These are phyloP conservation scores for Henricia sp. DNA, from an alignment of 53 echinoderm and acorn worm species.

Conservation along the genomic window DNA sequence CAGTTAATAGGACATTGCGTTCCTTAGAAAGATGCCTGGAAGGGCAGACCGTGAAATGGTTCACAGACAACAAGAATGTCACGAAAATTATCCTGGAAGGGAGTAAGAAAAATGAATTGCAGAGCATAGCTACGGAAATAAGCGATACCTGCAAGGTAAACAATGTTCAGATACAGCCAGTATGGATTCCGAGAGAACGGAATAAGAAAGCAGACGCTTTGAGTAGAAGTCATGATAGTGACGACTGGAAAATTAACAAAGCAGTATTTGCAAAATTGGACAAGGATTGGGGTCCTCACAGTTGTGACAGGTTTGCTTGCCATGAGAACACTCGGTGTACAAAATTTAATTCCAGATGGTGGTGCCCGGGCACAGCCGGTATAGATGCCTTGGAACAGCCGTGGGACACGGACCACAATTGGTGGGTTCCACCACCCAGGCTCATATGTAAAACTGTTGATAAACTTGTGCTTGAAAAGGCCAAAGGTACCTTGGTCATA, in stretches of 20 bases:
- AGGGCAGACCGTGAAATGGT: constrained; percentile 1
- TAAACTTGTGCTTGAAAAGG: constrained; percentile 20
- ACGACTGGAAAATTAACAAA: constrained; percentile 20
- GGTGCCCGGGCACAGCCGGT: constrained; percentile 31
- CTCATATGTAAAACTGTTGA: constrained; percentile 18
- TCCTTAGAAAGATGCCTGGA: constrained; percentile 3
- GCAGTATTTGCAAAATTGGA: constrained; percentile 1
- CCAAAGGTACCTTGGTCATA: constrained; percentile 19
- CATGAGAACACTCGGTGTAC: constrained; percentile 8
- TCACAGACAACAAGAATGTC: constrained; percentile 51
- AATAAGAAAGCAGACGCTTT: constrained; percentile 43
- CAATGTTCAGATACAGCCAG: background rate
- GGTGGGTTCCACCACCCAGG: constrained; percentile 55
- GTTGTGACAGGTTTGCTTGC: constrained; percentile 21
- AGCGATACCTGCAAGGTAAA: background rate
- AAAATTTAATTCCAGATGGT: constrained; percentile 29
- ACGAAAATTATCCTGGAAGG: constrained; percentile 34
- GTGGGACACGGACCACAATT: constrained; percentile 14
- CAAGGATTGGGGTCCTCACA: constrained; percentile 30
- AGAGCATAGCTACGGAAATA: constrained; percentile 18
- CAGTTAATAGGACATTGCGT: constrained; percentile 9
- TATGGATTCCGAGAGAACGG: constrained; percentile 31
- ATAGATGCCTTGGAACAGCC: constrained; percentile 17
- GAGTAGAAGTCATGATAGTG: constrained; percentile 34
- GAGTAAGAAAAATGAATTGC: constrained; percentile 44